Conservation (phyloP, 1,140 invertebrate genomes). For the Papilio aristodemus region DNA sequence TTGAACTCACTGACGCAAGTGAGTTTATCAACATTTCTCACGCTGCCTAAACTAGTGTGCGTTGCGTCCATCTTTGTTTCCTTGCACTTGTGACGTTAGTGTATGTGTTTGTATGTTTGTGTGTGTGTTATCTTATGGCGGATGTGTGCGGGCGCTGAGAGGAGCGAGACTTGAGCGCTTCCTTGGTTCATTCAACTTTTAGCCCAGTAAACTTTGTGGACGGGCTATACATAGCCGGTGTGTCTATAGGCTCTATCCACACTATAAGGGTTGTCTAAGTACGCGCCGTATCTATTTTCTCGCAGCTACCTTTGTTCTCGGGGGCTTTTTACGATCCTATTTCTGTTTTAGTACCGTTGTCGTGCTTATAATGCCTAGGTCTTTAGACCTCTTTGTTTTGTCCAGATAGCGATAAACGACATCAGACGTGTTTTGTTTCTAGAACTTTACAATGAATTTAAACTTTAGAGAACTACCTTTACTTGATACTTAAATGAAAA, state of each 20-base stretch:
- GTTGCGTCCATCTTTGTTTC: conserved; percentile 56
- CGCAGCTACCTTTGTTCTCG: conserved; percentile 22
- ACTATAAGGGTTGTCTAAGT: conserved; percentile 29
- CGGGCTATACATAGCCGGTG: conserved; percentile 49
- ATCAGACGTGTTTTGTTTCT: not conserved
- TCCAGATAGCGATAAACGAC: not conserved
- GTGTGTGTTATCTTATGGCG: conserved; percentile 54
- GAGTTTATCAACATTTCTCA: conserved; percentile 78
- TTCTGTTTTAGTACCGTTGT: conserved; percentile 26
- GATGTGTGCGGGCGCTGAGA: conserved; percentile 70
- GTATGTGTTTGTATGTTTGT: conserved; percentile 49
- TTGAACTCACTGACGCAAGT: conserved; percentile 72
- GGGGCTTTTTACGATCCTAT: conserved; percentile 28
- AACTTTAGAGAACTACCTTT: not conserved
- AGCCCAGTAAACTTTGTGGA: conserved; percentile 75
- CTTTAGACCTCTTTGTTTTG: conserved; percentile 15
- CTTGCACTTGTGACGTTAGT: conserved; percentile 39
- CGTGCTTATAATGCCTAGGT: not conserved
- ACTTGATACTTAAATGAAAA: not conserved
- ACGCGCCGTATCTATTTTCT: conserved; percentile 37
- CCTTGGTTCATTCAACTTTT: conserved; percentile 78
- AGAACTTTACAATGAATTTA: not conserved
- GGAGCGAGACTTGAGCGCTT: conserved; percentile 62
- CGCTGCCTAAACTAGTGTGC: conserved; percentile 67
- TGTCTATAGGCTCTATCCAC: conserved; percentile 21